phyloP scores from a whole-genome alignment of 2,888 invertebrate genomes.

The Pachydiplax longipennis region DNA sequence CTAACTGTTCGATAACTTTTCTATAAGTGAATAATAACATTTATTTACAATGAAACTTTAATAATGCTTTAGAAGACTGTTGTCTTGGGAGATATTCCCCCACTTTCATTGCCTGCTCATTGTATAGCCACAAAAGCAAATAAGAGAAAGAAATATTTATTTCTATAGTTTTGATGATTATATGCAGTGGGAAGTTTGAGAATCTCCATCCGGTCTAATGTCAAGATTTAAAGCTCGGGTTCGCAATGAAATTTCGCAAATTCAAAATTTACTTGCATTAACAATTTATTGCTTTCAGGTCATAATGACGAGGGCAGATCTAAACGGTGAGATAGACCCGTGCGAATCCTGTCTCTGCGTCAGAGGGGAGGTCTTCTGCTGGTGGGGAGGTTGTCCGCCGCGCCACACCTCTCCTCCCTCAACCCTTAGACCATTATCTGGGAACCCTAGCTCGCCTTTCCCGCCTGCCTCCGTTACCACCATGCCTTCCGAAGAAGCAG shows the following conservation, averaged over 20 bases:
- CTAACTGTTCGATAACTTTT: too few species aligned
- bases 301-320: slow-evolving; percentile 30
- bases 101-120: too few species aligned
- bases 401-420: slow-evolving; percentile 24
- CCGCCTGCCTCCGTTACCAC: neutral
- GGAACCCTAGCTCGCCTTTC: neutral
- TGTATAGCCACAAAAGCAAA: too few species aligned
- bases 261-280: neutral
- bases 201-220: neutral
- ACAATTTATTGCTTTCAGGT: neutral
- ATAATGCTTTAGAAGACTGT: too few species aligned
- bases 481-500: neutral
- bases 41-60: too few species aligned
- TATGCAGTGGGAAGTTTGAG: neutral
- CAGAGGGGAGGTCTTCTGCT: slow-evolving; percentile 36
- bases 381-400: slow-evolving; percentile 28
- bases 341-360: slow-evolving; percentile 35
- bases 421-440: neutral
- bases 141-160: too few species aligned
- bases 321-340: slow-evolving; percentile 20
- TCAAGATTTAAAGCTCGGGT: neutral
- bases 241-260: neutral
- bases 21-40: too few species aligned
- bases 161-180: too few species aligned
- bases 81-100: too few species aligned